Evolutionary conservation across 1,140 invertebrate species (phyloP), one percentile per base, ranked within the genome.

Genomic region (Drusus annulatus): DNA sequence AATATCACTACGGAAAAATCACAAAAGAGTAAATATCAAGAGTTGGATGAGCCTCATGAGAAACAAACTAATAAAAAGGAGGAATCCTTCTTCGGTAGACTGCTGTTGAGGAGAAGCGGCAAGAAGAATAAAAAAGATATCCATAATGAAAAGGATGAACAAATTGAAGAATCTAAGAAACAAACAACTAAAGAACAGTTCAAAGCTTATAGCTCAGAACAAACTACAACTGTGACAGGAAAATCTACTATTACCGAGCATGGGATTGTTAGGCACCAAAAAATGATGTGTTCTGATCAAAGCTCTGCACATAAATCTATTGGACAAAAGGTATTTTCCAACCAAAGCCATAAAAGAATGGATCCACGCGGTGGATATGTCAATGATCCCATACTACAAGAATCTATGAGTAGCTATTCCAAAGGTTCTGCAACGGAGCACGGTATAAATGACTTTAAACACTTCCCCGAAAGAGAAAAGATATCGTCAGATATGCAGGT

Each of bases 81-180:
- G 78, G 89, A 90, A 69, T 93, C 93, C 21, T 93, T 94, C 84
- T 93, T 94, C 85, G 91, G 92, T 36, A 89, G 93, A 76, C 85
- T 94, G 19, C 89, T 94, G 31, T 87, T 92, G 8, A 89, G 93
- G 68, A 91, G 92, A 81, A 94, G 92, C 83, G 92, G 92, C 16
- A 92, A 93, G 83, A 93, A 93, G 85, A 92, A 91, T 80, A 92
- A 92, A 75, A 90, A 90, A 75, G 90, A 91, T 76, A 84, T 62
- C 28, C 89, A 89, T 58, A 78, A 58, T 68, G 81, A 82, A n/a
- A 89, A 88, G 10, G 91, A 90, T 56, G 87, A 87, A 77, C 87
- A 90, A 36, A 81, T 84, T 76, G 85, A 87, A 23, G 88, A 89
- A 56, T 82, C 85, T 21, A 90, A 89, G 79, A 89, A 79, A 80